A percentile compares a stretch with the other conserved stretches of the same genome.
Conservation (phyloP, 2,113 vertebrate genomes). For the Rutilus rutilus region DNA sequence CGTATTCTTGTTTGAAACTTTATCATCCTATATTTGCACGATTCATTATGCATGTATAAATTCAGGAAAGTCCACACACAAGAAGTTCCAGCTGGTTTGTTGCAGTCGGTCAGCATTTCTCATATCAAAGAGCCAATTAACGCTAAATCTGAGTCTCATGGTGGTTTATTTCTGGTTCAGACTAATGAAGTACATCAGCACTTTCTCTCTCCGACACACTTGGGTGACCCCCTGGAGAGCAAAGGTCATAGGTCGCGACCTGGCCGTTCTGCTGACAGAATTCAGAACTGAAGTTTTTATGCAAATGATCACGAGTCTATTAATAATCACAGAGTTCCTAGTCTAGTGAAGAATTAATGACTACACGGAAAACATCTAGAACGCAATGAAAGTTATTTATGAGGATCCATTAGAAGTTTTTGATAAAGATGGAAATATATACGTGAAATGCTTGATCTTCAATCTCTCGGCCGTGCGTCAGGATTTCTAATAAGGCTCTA, state of each 20-base stretch:
- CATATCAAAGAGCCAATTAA: slow-evolving; percentile 1
- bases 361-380: not conserved
- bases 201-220: slow-evolving; percentile 26
- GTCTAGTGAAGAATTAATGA: slow-evolving; percentile 16
- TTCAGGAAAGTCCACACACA: not conserved
- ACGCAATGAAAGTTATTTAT: slow-evolving; percentile 8
- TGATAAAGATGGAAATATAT: slow-evolving; percentile 16
- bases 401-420: slow-evolving; percentile 26
- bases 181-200: slow-evolving; percentile 16
- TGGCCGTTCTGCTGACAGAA: not conserved
- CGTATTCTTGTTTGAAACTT: not conserved
- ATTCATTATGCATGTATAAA: not conserved
- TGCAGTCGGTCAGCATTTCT: slow-evolving; percentile 8
- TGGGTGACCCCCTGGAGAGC: not conserved
- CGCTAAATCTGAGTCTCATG: not conserved
- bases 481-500: slow-evolving; percentile 31
- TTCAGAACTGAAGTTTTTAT: not conserved
- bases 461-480: slow-evolving; percentile 4
- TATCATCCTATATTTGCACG: not conserved
- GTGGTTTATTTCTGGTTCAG: slow-evolving; percentile 6
- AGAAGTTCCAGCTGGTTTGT: not conserved
- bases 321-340: not conserved
- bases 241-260: slow-evolving; percentile 30
- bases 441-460: not conserved
- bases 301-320: not conserved